These are phyloP conservation scores for Bombylius major DNA, from an alignment of 2,888 invertebrate genomes.

Conservation along the genomic window DNA sequence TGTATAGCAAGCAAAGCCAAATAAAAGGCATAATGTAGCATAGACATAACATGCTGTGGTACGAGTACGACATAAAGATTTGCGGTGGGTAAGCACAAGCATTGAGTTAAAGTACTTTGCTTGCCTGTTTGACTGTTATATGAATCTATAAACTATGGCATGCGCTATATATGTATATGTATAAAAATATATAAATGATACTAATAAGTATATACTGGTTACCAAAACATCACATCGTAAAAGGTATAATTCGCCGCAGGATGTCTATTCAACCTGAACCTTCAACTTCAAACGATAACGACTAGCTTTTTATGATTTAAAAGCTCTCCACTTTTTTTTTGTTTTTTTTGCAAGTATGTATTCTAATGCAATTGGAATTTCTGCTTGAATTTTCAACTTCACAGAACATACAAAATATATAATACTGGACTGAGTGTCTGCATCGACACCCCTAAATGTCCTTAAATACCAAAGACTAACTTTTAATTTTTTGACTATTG, in stretches of 20 bases:
- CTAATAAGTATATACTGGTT: neutral
- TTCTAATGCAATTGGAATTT: slow-evolving; percentile 2
- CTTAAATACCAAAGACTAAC: neutral
- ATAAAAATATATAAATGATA: neutral
- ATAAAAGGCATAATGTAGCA: neutral
- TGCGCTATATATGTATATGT: neutral
- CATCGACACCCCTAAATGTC: slow-evolving; percentile 5
- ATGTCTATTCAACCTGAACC: slow-evolving; percentile 28
- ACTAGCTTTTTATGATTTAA: slow-evolving; percentile 6
- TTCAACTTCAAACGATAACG: slow-evolving; percentile 12
- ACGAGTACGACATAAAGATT: slow-evolving; percentile 3
- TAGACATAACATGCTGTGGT: neutral
- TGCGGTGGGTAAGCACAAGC: slow-evolving; percentile 7
- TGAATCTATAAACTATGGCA: neutral
- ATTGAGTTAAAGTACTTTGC: neutral
- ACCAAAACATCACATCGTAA: slow-evolving; percentile 22
- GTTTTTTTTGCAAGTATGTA: neutral
- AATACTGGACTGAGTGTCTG: neutral
- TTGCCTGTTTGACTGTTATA: slow-evolving; percentile 5
- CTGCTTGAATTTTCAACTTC: neutral
- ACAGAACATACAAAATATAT: neutral
- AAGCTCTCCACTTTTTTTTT: slow-evolving; percentile 1
- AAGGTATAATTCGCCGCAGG: slow-evolving; percentile 30
- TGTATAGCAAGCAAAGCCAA: neutral
- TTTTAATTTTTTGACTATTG: no score